Percentiles rank a stretch among this genome's conserved stretches.
Conservation (phyloP, 1,140 invertebrate species). For the Drosophila mojavensis region DNA sequence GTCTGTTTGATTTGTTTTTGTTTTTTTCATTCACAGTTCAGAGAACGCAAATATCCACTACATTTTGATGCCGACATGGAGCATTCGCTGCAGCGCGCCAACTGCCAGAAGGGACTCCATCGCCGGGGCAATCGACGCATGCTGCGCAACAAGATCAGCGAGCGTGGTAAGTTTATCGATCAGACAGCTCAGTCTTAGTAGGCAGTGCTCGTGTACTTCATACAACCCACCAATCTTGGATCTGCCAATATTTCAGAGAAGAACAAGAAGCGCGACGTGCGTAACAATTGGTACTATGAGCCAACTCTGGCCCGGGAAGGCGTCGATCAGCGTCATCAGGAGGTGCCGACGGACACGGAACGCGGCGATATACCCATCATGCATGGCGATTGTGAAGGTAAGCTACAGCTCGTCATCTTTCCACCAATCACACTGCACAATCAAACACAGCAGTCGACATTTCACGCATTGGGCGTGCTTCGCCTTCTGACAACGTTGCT, state of each 20-base stretch:
- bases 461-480: conserved; percentile 35
- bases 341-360: conserved; percentile 81
- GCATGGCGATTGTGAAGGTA: conserved; percentile 88
- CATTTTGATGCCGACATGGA: conserved; percentile 84
- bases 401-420: conserved; percentile 33
- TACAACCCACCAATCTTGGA: conserved; percentile 29
- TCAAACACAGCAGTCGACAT: conserved; percentile 55
- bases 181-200: conserved; percentile 26
- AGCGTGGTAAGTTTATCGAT: conserved; percentile 71
- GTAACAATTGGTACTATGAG: conserved; percentile 79
- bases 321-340: conserved; percentile 69
- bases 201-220: conserved; percentile 4
- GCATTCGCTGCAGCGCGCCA: conserved; percentile 77
- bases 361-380: conserved; percentile 91
- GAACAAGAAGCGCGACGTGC: conserved; percentile 84
- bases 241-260: conserved; percentile 65
- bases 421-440: conserved; percentile 36
- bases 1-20: neutral
- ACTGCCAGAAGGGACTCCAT: conserved; percentile 79
- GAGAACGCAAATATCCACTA: conserved; percentile 85
- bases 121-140: conserved; percentile 73
- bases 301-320: conserved; percentile 61
- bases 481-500: conserved; percentile 30
- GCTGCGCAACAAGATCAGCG: conserved; percentile 79
- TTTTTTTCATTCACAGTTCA: conserved; percentile 65